Conservation (phyloP, 2,888 invertebrate species). For the Poecilobothrus nobilitatus region DNA sequence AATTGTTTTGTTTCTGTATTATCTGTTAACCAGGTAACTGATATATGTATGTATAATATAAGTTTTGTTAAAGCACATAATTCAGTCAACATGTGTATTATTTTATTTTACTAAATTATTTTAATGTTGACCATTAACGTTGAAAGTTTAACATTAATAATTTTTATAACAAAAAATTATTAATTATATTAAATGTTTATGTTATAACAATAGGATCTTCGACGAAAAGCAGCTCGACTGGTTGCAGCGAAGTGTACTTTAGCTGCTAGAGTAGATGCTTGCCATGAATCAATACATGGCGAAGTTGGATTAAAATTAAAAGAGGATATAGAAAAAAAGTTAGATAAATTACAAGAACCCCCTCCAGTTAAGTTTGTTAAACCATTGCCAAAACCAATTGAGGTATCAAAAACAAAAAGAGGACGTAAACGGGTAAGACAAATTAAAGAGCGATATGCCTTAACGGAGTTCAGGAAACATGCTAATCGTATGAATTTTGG, state of each 20-base stretch:
- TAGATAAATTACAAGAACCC: constrained; percentile 95
- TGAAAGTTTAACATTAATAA: too few species aligned
- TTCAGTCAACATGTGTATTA: too few species aligned
- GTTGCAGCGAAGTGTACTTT: constrained; percentile 90
- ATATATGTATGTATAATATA: too few species aligned
- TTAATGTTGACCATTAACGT: too few species aligned
- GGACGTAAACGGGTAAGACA: constrained; percentile 95
- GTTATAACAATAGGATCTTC: too few species aligned
- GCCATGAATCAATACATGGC: constrained; percentile 85
- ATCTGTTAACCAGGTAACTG: too few species aligned
- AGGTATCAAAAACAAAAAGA: constrained; percentile 90
- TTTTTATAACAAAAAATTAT: too few species aligned
- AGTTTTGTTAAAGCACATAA: too few species aligned
- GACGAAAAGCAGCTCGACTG: constrained; percentile 87
- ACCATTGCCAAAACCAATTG: constrained; percentile 94
- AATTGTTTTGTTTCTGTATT: too few species aligned
- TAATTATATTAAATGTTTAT: too few species aligned
- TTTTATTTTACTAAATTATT: too few species aligned
- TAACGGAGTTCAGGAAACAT: constrained; percentile 95
- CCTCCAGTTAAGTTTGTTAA: constrained; percentile 96
- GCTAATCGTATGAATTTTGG: constrained; percentile 98
- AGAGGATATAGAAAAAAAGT: constrained; percentile 89
- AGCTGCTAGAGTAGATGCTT: constrained; percentile 92
- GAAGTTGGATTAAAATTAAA: constrained; percentile 68
- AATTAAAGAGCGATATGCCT: constrained; percentile 97